Evolutionary conservation across 2,888 invertebrate genomes (phyloP), one percentile per base, ranked within the genome.

Genomic region (Hypolimnas misippus): DNA sequence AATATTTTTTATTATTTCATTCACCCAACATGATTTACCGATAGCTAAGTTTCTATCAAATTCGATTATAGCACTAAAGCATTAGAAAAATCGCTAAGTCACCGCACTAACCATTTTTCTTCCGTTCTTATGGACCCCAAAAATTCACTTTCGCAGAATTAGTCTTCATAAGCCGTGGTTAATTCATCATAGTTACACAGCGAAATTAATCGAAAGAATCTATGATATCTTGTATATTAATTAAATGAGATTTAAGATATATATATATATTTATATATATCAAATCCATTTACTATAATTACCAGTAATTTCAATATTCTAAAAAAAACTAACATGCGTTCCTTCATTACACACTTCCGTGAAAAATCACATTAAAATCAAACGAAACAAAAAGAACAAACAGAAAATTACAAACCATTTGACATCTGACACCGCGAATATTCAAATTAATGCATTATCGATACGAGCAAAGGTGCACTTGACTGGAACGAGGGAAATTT

Each of bases 351-450:
- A 70, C 72, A 81, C 75, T 82, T 85, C 84, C 82, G 81, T 81
- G 73, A 72, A 73, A 79, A 86, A 83, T 82, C 75, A 77, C 79
- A 83, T 84, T 78, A 84, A 17, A 17, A 42, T 8, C 10, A 12
- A n/a, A 81, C 78, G 76, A 74, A 71, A 66, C 52, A 75, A 81
- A 79, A 78, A 80, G 76, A 76, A 87, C 82, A 86, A 83, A 86
- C 78, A 84, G 75, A 81, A 88, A 91, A 91, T 91, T 91, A 91
- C 86, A 81, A 88, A 89, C 86, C 89, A 89, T 90, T 91, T 92
- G 91, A 92, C 91, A 92, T 91, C 84, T 91, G 91, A 92, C 91
- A 91, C 91, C 87, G 90, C 89, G 91, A 91, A 91, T 91, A 90
- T 92, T 90, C 88, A 90, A 92, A 92, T 92, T 92, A 91, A 89